Evolutionary conservation across 1,140 invertebrate genomes (phyloP).

Genomic region (Papilio glaucus): DNA sequence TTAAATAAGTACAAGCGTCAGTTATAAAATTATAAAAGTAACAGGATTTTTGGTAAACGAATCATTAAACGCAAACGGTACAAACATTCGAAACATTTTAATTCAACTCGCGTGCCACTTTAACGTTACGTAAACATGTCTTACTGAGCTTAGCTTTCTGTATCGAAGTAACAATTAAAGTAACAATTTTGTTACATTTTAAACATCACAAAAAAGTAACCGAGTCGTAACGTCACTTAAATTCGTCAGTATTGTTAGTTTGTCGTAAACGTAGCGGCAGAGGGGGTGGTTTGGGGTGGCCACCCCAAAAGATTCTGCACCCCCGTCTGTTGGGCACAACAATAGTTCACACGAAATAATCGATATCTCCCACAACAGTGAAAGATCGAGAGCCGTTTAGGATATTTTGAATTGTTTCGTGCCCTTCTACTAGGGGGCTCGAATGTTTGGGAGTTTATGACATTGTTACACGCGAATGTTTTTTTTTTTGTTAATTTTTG

Average conservation of each 20-base stretch:
- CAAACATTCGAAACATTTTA: background rate
- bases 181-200: conserved; percentile 46
- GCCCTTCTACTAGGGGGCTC: conserved; percentile 16
- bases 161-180: conserved; percentile 31
- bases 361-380: conserved; percentile 56
- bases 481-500: background rate
- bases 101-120: conserved; percentile 1
- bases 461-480: conserved; percentile 4
- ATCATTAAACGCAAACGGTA: conserved; percentile 6
- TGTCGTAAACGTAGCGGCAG: conserved; percentile 35
- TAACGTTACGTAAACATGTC: background rate
- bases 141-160: background rate
- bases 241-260: conserved; percentile 58
- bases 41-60: conserved; percentile 14
- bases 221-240: conserved; percentile 49
- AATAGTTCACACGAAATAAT: conserved; percentile 78
- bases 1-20: conserved; percentile 3
- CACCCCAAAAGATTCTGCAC: conserved; percentile 72
- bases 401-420: conserved; percentile 39
- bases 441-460: conserved; percentile 15
- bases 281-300: conserved; percentile 48
- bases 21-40: conserved; percentile 15
- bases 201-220: conserved; percentile 43
- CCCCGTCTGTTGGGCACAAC: conserved; percentile 61
- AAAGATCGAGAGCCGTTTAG: conserved; percentile 41